Percentiles rank a stretch among this genome's conserved stretches.
Conservation (phyloP, 2,888 invertebrate species). For the Apeira syringaria region DNA sequence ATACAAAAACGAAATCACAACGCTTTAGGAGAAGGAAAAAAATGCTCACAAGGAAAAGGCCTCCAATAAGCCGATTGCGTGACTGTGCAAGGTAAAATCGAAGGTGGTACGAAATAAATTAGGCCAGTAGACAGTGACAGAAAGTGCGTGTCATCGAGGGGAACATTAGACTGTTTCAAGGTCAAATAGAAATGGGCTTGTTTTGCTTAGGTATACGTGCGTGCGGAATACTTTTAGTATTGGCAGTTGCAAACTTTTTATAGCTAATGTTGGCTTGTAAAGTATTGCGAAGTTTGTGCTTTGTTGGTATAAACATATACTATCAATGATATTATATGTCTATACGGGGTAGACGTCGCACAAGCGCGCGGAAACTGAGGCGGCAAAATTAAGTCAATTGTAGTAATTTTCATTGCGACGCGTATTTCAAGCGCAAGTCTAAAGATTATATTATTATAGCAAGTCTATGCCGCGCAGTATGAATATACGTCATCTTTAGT, state of each 20-base stretch:
- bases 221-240: slow-evolving; percentile 13
- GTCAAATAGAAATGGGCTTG: slow-evolving; percentile 20
- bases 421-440: no score
- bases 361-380: no score
- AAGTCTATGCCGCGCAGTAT: no score
- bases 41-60: slow-evolving; percentile 46
- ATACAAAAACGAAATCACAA: neutral
- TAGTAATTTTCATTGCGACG: no score
- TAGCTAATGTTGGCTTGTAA: slow-evolving; percentile 3
- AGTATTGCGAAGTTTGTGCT: neutral
- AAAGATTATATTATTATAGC: no score
- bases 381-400: no score
- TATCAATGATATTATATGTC: no score
- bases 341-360: no score
- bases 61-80: slow-evolving; percentile 49
- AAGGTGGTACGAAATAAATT: slow-evolving; percentile 45
- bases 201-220: slow-evolving; percentile 5
- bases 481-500: no score
- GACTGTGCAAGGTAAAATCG: slow-evolving; percentile 43
- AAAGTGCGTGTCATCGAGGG: slow-evolving; percentile 37
- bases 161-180: slow-evolving; percentile 39
- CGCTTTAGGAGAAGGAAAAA: slow-evolving; percentile 33
- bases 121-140: slow-evolving; percentile 46
- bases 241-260: slow-evolving; percentile 9
- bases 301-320: no score